Percentiles rank a stretch among this genome's conserved stretches.
phyloP scores from a whole-genome alignment of 2,888 invertebrate species.

The Tinea trinotella region DNA sequence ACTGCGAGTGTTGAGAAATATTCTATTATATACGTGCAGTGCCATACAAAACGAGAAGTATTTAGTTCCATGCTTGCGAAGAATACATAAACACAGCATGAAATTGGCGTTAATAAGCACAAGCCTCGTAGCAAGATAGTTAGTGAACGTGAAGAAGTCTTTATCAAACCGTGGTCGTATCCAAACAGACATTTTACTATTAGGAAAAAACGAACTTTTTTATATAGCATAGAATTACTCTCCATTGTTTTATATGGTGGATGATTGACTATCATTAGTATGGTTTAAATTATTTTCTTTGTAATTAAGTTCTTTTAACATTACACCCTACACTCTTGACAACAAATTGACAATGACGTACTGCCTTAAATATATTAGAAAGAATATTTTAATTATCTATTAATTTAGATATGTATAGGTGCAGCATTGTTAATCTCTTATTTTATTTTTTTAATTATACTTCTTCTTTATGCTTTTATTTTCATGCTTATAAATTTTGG shows the following conservation, averaged over 20 bases:
- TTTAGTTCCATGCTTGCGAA: not conserved
- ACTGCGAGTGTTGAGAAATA: not conserved
- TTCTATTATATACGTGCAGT: not conserved
- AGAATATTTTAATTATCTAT: too few species aligned
- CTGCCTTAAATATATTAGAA: too few species aligned
- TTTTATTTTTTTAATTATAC: too few species aligned
- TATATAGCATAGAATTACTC: not conserved
- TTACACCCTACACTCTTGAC: too few species aligned
- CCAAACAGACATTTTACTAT: not conserved
- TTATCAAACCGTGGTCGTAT: not conserved
- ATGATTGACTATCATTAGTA: not conserved
- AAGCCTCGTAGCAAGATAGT: not conserved
- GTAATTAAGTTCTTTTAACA: too few species aligned
- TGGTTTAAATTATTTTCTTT: too few species aligned
- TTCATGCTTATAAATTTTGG: too few species aligned
- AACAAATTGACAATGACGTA: too few species aligned
- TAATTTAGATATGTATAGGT: too few species aligned
- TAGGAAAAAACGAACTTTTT: not conserved
- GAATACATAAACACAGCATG: not conserved
- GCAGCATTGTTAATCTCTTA: too few species aligned
- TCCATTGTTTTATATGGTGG: not conserved
- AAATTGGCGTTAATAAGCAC: not conserved
- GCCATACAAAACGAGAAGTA: not conserved
- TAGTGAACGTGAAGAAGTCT: not conserved
- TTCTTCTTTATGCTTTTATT: too few species aligned